These are phyloP conservation scores for Lochmaea capreae DNA, from an alignment of 2,888 invertebrate species.

Conservation along the genomic window DNA sequence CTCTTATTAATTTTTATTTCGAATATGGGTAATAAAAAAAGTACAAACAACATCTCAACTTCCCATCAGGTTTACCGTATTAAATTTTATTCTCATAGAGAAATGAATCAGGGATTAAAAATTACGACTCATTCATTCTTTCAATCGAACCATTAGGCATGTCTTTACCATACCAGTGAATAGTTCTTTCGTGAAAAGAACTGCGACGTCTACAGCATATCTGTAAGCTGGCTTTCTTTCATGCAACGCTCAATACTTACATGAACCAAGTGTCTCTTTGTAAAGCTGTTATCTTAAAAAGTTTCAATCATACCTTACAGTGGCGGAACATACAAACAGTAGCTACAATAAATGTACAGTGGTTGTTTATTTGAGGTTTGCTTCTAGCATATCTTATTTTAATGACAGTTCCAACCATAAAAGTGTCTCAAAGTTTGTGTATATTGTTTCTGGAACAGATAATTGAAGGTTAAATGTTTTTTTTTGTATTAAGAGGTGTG, in stretches of 20 bases:
- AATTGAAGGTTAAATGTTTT: too few relatives aligned
- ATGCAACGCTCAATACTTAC: constrained; percentile 29
- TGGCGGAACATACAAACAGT: constrained; percentile 8
- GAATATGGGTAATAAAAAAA: neutral
- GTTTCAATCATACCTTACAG: constrained; percentile 21
- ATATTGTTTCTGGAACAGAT: too few relatives aligned
- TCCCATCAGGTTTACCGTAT: constrained; percentile 12
- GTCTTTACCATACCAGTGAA: constrained; percentile 28
- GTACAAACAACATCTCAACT: constrained; percentile 1
- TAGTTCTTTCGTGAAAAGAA: constrained; percentile 30
- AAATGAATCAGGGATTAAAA: constrained; percentile 21
- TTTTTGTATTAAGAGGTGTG: too few relatives aligned
- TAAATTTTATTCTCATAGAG: constrained; percentile 16
- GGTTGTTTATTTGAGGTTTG: too few relatives aligned
- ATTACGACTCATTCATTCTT: constrained; percentile 29
- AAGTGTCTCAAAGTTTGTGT: too few relatives aligned
- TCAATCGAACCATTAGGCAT: constrained; percentile 22
- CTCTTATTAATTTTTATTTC: neutral
- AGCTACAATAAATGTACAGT: too few relatives aligned
- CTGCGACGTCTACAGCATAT: constrained; percentile 30
- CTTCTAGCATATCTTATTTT: too few relatives aligned
- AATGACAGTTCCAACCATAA: too few relatives aligned
- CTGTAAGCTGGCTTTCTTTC: constrained; percentile 32
- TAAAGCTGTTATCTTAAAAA: constrained; percentile 22
- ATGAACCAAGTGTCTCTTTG: constrained; percentile 31